phyloP scores from a whole-genome alignment of 2,797 vertebrate species.

The Pachyuromys duprasi region DNA sequence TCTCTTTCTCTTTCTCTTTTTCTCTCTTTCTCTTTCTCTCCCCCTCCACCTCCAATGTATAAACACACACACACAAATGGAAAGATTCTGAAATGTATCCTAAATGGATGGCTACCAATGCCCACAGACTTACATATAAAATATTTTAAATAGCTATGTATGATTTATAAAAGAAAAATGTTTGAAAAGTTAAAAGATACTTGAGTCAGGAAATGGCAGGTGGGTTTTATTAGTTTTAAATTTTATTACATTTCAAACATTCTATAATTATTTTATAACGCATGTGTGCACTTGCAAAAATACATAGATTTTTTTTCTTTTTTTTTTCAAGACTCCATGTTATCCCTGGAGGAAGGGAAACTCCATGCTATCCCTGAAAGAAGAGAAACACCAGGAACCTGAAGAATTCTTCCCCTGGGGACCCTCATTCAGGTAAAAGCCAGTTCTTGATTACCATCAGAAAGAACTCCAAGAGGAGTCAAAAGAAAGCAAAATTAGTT shows the following conservation, averaged over 20 bases:
- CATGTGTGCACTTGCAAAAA: background rate
- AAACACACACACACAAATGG: background rate
- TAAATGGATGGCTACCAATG: constrained; percentile 3
- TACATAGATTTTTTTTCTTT: background rate
- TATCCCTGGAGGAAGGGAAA: background rate
- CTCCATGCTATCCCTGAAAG: too few species aligned
- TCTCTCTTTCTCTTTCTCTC: background rate
- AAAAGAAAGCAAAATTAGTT: background rate
- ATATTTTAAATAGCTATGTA: background rate
- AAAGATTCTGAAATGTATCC: background rate
- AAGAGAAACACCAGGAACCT: too few species aligned
- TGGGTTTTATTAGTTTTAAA: background rate
- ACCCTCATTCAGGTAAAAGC: background rate
- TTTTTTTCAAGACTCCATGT: background rate
- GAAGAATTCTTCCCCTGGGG: background rate
- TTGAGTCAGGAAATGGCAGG: constrained; percentile 28
- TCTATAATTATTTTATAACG: background rate
- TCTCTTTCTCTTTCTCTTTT: background rate
- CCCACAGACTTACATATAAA: background rate
- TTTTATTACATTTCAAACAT: constrained; percentile 41
- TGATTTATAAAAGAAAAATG: background rate
- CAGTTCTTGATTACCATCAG: background rate
- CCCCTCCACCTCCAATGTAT: too few species aligned
- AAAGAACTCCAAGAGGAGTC: background rate
- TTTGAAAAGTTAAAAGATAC: background rate